Evolutionary conservation across 2,888 invertebrate genomes (phyloP).

Genomic region (Drosophila limbata): DNA sequence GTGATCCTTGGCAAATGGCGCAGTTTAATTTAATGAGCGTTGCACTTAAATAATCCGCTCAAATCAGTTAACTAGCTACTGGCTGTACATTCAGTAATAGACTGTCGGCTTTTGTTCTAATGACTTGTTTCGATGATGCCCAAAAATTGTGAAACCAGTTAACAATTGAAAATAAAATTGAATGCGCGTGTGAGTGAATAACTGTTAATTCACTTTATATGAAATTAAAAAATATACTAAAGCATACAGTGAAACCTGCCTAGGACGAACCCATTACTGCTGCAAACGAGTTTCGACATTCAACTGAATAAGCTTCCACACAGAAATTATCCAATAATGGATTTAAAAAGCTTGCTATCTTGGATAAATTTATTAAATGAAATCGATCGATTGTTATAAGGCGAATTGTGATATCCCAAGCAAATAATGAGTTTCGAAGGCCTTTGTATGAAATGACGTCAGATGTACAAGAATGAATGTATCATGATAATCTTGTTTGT

Average conservation of each 20-base stretch:
- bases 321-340: not conserved
- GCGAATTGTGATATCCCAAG: not conserved
- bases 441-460: conserved; percentile 11
- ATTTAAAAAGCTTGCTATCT: not conserved
- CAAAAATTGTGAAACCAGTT: conserved; percentile 14
- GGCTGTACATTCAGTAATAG: not conserved
- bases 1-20: not conserved
- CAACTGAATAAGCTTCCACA: not conserved
- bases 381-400: not conserved
- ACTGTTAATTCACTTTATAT: not conserved
- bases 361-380: not conserved
- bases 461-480: conserved; percentile 4
- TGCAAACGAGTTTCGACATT: not conserved
- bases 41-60: not conserved
- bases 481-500: conserved; percentile 1
- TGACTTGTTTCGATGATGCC: not conserved
- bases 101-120: conserved; percentile 10
- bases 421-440: not conserved
- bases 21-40: not conserved
- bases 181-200: not conserved
- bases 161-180: conserved; percentile 1
- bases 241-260: conserved; percentile 7
- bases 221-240: not conserved
- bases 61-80: not conserved
- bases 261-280: not conserved